Percentiles rank a stretch among this genome's conserved stretches.
These are phyloP conservation scores for Lissonota sp. DNA, from an alignment of 2,888 invertebrate genomes.

Conservation along the genomic window DNA sequence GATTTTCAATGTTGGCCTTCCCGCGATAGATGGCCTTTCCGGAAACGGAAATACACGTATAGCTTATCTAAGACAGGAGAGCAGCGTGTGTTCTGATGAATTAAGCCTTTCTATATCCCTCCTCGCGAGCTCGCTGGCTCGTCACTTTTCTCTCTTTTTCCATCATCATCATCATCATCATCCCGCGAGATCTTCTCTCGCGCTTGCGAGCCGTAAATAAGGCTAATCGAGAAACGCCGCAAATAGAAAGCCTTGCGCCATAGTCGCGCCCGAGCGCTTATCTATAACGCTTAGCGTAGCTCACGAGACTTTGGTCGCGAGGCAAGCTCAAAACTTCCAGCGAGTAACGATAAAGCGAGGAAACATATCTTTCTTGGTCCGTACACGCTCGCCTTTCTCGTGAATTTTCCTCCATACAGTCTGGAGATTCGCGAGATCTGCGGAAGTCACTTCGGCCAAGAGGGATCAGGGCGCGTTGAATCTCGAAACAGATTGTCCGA, in stretches of 20 bases:
- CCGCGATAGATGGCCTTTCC: constrained; percentile 50
- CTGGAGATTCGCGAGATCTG: background rate
- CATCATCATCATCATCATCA: constrained; percentile 26
- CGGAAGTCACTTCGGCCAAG: constrained; percentile 20
- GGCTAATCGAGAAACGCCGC: constrained; percentile 68
- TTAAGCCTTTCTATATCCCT: constrained; percentile 37
- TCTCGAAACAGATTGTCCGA: constrained; percentile 27
- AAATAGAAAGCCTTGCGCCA: constrained; percentile 70
- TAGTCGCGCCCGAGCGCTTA: constrained; percentile 45
- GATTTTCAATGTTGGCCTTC: constrained; percentile 31
- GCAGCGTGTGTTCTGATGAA: background rate
- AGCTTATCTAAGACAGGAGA: background rate
- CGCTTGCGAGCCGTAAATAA: constrained; percentile 69
- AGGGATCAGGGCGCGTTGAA: constrained; percentile 11
- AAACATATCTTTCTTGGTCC: constrained; percentile 20
- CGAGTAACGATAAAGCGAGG: constrained; percentile 6
- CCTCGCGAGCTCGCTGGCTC: constrained; percentile 19
- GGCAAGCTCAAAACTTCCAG: constrained; percentile 44
- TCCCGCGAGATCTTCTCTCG: constrained; percentile 30
- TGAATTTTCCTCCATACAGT: constrained; percentile 25
- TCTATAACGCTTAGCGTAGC: constrained; percentile 55
- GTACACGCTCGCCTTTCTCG: constrained; percentile 14
- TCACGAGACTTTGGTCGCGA: constrained; percentile 57
- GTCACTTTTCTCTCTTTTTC: constrained; percentile 48
- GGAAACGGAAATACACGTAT: constrained; percentile 67